phyloP scores from a whole-genome alignment of 2,113 vertebrate genomes.

The Talpa occidentalis region DNA sequence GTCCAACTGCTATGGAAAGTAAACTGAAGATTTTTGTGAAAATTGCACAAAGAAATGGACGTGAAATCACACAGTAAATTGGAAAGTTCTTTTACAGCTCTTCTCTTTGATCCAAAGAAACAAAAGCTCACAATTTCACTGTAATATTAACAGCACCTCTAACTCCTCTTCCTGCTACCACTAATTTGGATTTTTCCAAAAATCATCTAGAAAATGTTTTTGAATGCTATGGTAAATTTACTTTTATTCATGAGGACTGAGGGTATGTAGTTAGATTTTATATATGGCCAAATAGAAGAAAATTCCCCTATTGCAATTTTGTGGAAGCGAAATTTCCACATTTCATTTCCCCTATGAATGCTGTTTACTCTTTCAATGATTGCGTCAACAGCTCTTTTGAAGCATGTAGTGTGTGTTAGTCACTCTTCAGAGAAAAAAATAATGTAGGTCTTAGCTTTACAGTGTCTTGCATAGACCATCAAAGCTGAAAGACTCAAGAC shows the following conservation, averaged over 20 bases:
- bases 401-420: background rate
- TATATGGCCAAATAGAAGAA: background rate
- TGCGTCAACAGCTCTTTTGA: background rate
- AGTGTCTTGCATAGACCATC: background rate
- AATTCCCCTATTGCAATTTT: background rate
- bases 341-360: no score
- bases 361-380: background rate
- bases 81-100: background rate
- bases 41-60: background rate
- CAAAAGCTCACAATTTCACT: background rate
- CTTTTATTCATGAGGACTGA: background rate
- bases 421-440: background rate
- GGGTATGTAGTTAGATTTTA: background rate
- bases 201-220: constrained; percentile 6
- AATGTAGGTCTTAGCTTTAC: background rate
- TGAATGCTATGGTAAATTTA: background rate
- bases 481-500: constrained; percentile 1
- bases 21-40: background rate
- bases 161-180: background rate
- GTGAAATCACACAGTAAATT: constrained; percentile 1
- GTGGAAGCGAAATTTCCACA: no score
- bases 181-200: background rate
- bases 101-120: background rate
- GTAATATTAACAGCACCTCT: background rate
- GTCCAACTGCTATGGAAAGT: no score